Conservation (phyloP, 2,797 vertebrate species). For the Xenentodon cancila region DNA sequence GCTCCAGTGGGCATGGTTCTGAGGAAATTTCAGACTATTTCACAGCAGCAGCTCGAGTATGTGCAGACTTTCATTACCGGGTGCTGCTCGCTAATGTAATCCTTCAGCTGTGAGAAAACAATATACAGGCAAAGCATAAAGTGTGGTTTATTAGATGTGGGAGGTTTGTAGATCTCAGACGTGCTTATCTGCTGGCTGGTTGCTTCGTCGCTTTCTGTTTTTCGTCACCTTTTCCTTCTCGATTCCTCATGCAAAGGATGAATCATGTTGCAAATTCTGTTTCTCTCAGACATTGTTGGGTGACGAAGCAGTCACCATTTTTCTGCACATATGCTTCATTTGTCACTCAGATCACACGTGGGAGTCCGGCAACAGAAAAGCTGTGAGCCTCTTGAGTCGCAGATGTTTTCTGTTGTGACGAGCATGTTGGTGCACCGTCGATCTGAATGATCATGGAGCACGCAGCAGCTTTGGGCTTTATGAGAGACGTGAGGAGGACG, state of each 20-base stretch:
- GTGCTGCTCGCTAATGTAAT: constrained; percentile 9
- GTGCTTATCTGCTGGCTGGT: constrained; percentile 10
- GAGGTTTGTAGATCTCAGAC: constrained; percentile 26
- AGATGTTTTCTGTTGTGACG: constrained; percentile 56
- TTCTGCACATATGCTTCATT: constrained; percentile 49
- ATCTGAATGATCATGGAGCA: constrained; percentile 20
- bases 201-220: constrained; percentile 24
- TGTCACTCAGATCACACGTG: constrained; percentile 42
- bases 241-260: constrained; percentile 40
- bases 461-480: constrained; percentile 12
- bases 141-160: constrained; percentile 32
- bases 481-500: not conserved
- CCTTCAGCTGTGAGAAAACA: constrained; percentile 17
- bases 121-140: constrained; percentile 10
- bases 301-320: constrained; percentile 38
- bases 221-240: constrained; percentile 41
- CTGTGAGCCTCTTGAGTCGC: constrained; percentile 30
- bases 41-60: constrained; percentile 26
- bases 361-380: constrained; percentile 26
- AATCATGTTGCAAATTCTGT: constrained; percentile 52
- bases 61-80: not conserved
- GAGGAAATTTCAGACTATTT: constrained; percentile 9
- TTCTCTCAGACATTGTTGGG: constrained; percentile 42
- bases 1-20: constrained; percentile 1
- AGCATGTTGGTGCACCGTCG: constrained; percentile 21